phyloP scores from a whole-genome alignment of 2,888 invertebrate species.

The Troides oblongomaculatus region DNA sequence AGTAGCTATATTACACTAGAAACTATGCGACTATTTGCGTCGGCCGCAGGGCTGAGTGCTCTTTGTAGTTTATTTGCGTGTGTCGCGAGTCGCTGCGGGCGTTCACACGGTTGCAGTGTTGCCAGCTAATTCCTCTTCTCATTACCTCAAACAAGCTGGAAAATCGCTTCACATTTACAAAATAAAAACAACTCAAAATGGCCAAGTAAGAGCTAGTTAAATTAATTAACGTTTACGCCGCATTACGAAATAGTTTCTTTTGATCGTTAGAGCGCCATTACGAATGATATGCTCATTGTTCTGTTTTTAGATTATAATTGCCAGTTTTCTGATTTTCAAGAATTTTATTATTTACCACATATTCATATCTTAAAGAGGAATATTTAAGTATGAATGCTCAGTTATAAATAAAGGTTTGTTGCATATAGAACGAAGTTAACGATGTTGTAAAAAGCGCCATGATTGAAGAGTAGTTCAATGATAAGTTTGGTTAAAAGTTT shows the following conservation, averaged over 20 bases:
- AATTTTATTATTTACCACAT: too few species aligned
- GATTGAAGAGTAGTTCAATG: too few species aligned
- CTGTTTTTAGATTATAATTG: background rate
- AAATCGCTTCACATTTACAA: slow-evolving; percentile 17
- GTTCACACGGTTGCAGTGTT: slow-evolving; percentile 58
- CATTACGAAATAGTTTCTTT: background rate
- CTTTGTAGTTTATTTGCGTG: slow-evolving; percentile 66
- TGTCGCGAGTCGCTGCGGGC: slow-evolving; percentile 70
- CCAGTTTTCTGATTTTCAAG: background rate
- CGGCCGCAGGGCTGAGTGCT: slow-evolving; percentile 36
- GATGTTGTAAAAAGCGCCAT: too few species aligned
- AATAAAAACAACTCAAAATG: slow-evolving; percentile 7
- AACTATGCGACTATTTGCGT: slow-evolving; percentile 61
- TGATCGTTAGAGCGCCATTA: background rate
- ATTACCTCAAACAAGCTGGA: slow-evolving; percentile 26
- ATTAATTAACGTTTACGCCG: slow-evolving; percentile 18
- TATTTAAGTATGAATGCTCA: too few species aligned
- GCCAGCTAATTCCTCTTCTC: slow-evolving; percentile 31
- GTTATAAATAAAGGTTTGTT: too few species aligned
- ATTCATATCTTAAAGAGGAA: too few species aligned
- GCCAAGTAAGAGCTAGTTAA: slow-evolving; percentile 18
- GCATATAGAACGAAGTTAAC: too few species aligned
- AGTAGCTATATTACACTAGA: slow-evolving; percentile 34
- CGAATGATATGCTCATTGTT: background rate
- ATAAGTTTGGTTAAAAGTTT: background rate